Conservation (phyloP, 2,888 invertebrate genomes). For the Eupithecia subfuscata region DNA sequence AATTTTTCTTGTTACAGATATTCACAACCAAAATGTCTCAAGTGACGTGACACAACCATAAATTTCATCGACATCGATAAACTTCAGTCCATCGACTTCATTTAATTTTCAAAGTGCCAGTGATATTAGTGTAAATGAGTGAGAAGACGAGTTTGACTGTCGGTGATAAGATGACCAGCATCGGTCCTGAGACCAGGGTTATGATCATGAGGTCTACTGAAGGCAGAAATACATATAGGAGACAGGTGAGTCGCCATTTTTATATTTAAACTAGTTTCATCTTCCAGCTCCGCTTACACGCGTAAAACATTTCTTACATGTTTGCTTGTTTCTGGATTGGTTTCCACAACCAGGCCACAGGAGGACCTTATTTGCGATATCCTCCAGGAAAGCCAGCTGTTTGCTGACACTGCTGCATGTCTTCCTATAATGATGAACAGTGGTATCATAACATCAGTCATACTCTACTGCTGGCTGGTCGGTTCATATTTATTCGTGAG, state of each 20-base stretch:
- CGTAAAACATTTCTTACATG: no score
- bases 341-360: no score
- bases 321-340: no score
- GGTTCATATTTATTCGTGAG: no score
- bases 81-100: background rate
- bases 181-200: conserved; percentile 75
- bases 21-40: conserved; percentile 24
- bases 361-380: no score
- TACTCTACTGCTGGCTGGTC: no score
- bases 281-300: no score
- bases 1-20: conserved; percentile 40
- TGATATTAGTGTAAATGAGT: conserved; percentile 61
- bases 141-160: conserved; percentile 61
- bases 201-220: conserved; percentile 76
- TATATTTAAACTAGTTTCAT: no score
- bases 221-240: conserved; percentile 67
- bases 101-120: conserved; percentile 5
- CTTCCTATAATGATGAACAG: no score
- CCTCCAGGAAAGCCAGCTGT: no score
- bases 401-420: no score
- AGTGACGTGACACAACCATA: conserved; percentile 36
- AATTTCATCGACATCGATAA: conserved; percentile 20
- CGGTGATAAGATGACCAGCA: conserved; percentile 75
- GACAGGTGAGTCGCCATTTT: conserved; percentile 65
- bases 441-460: no score